Percentiles rank a stretch among this genome's conserved stretches.
Evolutionary conservation across 1,140 invertebrate species (phyloP).

Genomic region (Ostrea denselamellosa): DNA sequence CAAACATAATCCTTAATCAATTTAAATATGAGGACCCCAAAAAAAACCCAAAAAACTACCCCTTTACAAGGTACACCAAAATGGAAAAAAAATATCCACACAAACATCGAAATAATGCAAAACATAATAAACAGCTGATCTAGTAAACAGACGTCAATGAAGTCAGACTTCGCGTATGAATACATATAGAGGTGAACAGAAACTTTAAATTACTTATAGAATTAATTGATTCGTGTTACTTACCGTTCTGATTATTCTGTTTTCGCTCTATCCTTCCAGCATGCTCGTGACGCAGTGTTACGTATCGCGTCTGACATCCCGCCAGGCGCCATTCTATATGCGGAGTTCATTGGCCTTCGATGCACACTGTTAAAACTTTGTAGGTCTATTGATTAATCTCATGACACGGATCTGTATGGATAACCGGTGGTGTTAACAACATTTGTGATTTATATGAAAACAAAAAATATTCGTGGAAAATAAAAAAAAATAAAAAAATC

Average conservation of each 20-base stretch:
- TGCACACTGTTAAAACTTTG: slow-evolving; percentile 14
- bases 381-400: slow-evolving; percentile 15
- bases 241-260: neutral
- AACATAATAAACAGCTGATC: neutral
- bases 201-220: neutral
- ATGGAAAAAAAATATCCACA: neutral
- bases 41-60: too few relatives aligned
- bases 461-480: too few relatives aligned
- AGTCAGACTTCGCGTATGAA: too few relatives aligned
- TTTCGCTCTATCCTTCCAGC: neutral
- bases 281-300: neutral
- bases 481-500: too few relatives aligned
- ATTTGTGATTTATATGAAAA: neutral
- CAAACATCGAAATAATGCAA: neutral
- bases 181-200: neutral
- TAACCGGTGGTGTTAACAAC: neutral
- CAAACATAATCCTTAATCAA: too few relatives aligned
- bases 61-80: neutral
- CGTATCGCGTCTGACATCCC: neutral
- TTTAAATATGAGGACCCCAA: too few relatives aligned
- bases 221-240: neutral
- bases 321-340: neutral
- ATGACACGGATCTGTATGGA: neutral
- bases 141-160: too few relatives aligned
- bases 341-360: slow-evolving; percentile 17